Conservation (phyloP, 1,140 invertebrate species). For the Drosophila arawakana region DNA sequence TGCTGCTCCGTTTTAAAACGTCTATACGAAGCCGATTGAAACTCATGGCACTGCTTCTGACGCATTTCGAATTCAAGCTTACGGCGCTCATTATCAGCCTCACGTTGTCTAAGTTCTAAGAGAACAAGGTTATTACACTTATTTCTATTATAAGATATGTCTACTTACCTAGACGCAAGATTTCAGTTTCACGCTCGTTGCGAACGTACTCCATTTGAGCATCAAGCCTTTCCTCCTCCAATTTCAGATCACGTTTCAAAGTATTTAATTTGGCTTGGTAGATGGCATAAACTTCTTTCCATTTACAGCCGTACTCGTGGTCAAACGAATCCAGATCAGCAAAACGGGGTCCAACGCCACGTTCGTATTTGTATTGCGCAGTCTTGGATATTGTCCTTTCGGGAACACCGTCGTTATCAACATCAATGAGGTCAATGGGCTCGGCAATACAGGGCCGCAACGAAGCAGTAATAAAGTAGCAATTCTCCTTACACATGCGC, state of each 20-base stretch:
- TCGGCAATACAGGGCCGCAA: constrained; percentile 96
- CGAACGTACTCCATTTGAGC: constrained; percentile 97
- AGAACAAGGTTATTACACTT: background rate
- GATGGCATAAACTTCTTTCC: constrained; percentile 97
- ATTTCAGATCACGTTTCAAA: constrained; percentile 94
- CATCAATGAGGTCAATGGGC: constrained; percentile 92
- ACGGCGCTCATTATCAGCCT: constrained; percentile 93
- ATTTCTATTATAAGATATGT: background rate
- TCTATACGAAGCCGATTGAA: constrained; percentile 86
- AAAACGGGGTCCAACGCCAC: constrained; percentile 94
- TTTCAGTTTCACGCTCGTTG: constrained; percentile 95
- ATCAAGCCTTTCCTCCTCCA: constrained; percentile 95
- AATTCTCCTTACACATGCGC: constrained; percentile 94
- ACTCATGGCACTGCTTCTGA: constrained; percentile 91
- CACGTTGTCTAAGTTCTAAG: constrained; percentile 87
- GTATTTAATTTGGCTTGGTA: constrained; percentile 95
- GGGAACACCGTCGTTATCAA: constrained; percentile 95
- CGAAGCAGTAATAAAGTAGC: constrained; percentile 96
- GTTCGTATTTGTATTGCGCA: constrained; percentile 92
- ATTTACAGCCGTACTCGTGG: constrained; percentile 96
- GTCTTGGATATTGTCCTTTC: constrained; percentile 95
- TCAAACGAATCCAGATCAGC: constrained; percentile 95
- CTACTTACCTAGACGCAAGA: constrained; percentile 91
- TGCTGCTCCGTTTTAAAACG: constrained; percentile 86
- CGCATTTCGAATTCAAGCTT: constrained; percentile 95